Conservation (phyloP, 1,140 invertebrate species). For the Bombus vancouverensis region DNA sequence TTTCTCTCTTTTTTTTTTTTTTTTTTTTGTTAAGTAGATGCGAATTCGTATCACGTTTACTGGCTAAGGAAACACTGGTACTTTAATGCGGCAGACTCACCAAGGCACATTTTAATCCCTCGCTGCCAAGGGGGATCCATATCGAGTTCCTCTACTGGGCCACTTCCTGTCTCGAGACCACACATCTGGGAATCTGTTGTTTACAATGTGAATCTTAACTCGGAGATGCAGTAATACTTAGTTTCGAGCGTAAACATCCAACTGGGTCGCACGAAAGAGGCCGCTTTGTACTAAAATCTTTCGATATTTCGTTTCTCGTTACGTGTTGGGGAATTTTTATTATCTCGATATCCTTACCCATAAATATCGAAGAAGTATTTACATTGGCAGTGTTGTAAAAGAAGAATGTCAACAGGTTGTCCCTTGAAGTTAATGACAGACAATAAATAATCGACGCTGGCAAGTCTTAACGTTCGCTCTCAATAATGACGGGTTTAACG, state of each 20-base stretch:
- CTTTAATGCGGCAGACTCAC: slow-evolving; percentile 10
- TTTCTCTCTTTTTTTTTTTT: too few species aligned
- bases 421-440: neutral
- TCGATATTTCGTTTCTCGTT: neutral
- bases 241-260: neutral
- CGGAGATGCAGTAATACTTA: slow-evolving; percentile 16
- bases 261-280: neutral
- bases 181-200: slow-evolving; percentile 44
- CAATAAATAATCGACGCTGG: slow-evolving; percentile 28
- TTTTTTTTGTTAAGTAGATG: too few species aligned
- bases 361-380: neutral
- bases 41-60: too few species aligned
- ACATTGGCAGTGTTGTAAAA: neutral
- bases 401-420: slow-evolving; percentile 14
- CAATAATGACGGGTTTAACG: slow-evolving; percentile 1
- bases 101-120: slow-evolving; percentile 30
- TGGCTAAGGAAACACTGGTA: neutral
- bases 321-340: neutral
- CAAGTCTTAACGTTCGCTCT: slow-evolving; percentile 4
- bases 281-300: neutral
- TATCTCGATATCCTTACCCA: neutral
- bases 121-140: slow-evolving; percentile 20
- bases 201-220: slow-evolving; percentile 24
- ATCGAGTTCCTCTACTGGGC: slow-evolving; percentile 38
- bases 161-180: slow-evolving; percentile 40